A percentile compares a stretch with the other conserved stretches of the same genome.
These are phyloP conservation scores for Hipposideros armiger DNA, from an alignment of 2,113 vertebrate species.

Conservation along the genomic window DNA sequence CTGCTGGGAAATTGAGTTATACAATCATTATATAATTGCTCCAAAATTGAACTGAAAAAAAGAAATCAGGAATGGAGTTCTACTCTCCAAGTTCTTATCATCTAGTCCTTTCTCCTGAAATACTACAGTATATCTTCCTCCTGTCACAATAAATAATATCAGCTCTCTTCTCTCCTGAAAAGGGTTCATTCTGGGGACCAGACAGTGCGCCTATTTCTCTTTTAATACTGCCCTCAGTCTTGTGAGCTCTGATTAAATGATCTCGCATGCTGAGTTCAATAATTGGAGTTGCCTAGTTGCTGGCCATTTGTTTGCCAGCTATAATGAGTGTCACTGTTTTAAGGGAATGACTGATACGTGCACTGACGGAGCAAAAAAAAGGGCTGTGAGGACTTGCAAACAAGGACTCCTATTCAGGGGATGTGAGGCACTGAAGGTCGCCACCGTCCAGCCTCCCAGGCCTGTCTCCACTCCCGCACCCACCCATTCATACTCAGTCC, in stretches of 20 bases:
- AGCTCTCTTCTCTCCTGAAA: constrained; percentile 56
- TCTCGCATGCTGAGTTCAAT: constrained; percentile 65
- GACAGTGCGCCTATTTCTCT: constrained; percentile 63
- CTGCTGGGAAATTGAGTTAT: background rate
- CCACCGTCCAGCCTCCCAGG: background rate
- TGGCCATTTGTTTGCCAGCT: constrained; percentile 62
- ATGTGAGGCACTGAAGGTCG: background rate
- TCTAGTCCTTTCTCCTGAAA: background rate
- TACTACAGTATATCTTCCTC: background rate
- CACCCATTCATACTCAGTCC: background rate
- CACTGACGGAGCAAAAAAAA: background rate
- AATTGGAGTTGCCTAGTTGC: constrained; percentile 67
- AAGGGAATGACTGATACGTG: constrained; percentile 61
- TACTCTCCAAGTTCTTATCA: background rate
- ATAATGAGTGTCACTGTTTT: constrained; percentile 76
- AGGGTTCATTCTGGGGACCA: constrained; percentile 58
- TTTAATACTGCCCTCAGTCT: constrained; percentile 45
- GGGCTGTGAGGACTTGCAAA: constrained; percentile 11
- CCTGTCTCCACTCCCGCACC: background rate
- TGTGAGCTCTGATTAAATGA: constrained; percentile 58
- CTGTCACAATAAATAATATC: constrained; percentile 60
- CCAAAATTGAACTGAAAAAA: background rate
- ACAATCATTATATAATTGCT: background rate
- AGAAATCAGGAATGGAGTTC: background rate
- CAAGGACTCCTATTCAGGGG: constrained; percentile 71